Percentiles rank a stretch among this genome's conserved stretches.
These are phyloP conservation scores for Acanthisitta chloris DNA, from an alignment of 2,113 vertebrate genomes.

Conservation along the genomic window DNA sequence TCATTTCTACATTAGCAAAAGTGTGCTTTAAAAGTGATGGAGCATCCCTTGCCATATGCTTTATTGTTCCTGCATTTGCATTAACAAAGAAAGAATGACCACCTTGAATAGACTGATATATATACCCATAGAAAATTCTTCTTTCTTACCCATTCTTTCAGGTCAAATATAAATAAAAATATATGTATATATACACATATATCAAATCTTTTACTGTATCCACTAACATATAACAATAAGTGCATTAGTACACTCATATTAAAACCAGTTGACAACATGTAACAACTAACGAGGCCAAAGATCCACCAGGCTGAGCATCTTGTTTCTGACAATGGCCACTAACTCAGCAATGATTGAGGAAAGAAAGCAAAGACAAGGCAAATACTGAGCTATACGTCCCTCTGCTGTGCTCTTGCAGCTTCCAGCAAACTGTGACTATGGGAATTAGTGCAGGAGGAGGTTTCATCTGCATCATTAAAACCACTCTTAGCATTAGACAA, in stretches of 20 bases:
- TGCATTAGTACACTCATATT: background rate
- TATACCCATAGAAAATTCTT: background rate
- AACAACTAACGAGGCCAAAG: background rate
- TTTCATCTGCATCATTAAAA: slow-evolving; percentile 1
- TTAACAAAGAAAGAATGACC: background rate
- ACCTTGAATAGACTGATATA: background rate
- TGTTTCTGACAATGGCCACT: background rate
- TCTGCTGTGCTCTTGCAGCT: slow-evolving; percentile 1
- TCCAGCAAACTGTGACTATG: background rate
- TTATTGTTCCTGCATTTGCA: slow-evolving; percentile 15
- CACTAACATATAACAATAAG: background rate
- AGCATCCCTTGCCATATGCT: slow-evolving; percentile 32
- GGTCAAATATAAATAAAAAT: background rate
- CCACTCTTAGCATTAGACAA: background rate
- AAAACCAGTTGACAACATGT: background rate
- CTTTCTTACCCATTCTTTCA: background rate
- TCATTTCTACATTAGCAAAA: slow-evolving; percentile 22
- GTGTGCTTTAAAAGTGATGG: background rate
- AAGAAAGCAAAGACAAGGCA: background rate
- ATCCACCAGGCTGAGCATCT: background rate
- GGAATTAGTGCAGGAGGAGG: background rate
- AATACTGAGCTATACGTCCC: slow-evolving; percentile 15
- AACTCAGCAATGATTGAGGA: background rate
- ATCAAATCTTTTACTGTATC: background rate
- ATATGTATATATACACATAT: too few species aligned